Base-by-base conservation (phyloP, 2,797 vertebrate genomes). In the Podarcis siculus region DNA sequence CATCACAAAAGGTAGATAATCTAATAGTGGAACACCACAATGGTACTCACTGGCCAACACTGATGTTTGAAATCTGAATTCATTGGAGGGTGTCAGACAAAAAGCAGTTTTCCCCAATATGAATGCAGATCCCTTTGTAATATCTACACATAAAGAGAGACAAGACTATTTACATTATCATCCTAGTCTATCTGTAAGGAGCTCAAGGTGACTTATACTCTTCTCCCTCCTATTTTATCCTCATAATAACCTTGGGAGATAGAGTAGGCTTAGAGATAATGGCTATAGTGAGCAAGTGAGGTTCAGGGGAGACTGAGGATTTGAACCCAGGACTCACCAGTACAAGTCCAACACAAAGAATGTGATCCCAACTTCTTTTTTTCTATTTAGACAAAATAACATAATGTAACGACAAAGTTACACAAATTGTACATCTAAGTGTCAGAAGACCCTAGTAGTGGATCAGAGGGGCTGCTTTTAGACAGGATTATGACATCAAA, bases 1-100 rank as follows among this genome's bases (percentile, higher is more conserved):
- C 9, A 25, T 30, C 92, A 90, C 84, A 92, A 91, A 86, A 10
- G 89, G 45, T 82, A 19, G 25, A 23, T 1, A 80, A 61, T 9
- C 89, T 67, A 91, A 37, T 72, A 89, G 23, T 55, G 86, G 90
- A 89, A 45, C 5, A 73, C 85, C 30, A 42, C 0, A 88, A 71
- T 23, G 55, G 21, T 82, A 89, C 73, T 88, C 83, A 90, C 79
- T 69, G 55, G 25, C 6, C 87, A 9, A 79, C 79, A 25, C 82
- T 21, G 21, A 69, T n/a, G 80, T 39, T 15, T 42, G 49, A 55
- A 1, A 86, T 37, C 72, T 66, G 85, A 35, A 35, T 13, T 58
- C 88, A 61, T 81, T 30, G 17, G 0, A 71, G 66, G 67, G 25
- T 42, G 75, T 45, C 84, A n/a, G 73, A 86, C 83, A 84, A 49